Conservation (phyloP, 2,797 vertebrate species). For the Poeciliopsis presidionis region DNA sequence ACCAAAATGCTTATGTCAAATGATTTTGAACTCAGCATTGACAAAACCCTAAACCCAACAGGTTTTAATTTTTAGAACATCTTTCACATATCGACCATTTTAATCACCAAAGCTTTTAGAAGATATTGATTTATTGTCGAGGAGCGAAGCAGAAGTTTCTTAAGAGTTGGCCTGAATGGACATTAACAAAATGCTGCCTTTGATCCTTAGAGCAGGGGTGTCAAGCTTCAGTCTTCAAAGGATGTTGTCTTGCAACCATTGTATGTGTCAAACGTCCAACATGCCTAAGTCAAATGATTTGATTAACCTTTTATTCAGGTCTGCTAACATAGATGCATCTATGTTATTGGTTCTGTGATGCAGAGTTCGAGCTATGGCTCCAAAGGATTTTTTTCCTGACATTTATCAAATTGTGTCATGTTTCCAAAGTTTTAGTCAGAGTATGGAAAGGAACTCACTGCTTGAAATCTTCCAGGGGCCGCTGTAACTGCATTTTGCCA, state of each 20-base stretch:
- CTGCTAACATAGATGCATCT: not conserved
- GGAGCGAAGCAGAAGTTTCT: not conserved
- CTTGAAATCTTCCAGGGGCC: not conserved
- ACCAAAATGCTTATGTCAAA: not conserved
- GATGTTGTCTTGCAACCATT: not conserved
- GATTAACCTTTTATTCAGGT: not conserved
- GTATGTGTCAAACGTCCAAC: not conserved
- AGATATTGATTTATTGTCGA: not conserved
- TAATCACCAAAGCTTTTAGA: not conserved
- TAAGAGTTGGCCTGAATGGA: not conserved
- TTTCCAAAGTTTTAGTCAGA: not conserved
- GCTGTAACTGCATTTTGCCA: not conserved
- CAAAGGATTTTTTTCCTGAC: not conserved
- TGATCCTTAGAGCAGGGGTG: not conserved
- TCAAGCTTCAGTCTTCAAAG: not conserved
- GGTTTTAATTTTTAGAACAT: conserved; percentile 1
- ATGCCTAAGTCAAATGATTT: not conserved
- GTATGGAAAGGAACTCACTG: not conserved
- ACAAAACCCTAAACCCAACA: not conserved
- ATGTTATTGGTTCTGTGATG: not conserved
- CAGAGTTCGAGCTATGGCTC: not conserved
- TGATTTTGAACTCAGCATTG: not conserved
- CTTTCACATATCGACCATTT: not conserved
- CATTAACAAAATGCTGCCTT: not conserved
- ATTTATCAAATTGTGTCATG: not conserved